A percentile compares a stretch with the other conserved stretches of the same genome.
These are phyloP conservation scores for Temnothorax rugatulus DNA, from an alignment of 2,888 invertebrate species.

Conservation along the genomic window DNA sequence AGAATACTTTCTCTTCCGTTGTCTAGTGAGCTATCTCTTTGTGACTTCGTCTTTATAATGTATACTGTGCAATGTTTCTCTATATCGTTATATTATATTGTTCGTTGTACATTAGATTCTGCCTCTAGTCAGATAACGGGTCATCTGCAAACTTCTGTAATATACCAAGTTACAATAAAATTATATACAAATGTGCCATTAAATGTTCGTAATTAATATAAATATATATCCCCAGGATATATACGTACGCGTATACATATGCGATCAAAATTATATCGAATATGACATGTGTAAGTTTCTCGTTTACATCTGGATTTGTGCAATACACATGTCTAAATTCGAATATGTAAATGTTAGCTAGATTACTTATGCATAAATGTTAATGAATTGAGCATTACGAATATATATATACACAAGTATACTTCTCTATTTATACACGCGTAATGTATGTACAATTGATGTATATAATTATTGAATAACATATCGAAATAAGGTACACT, in stretches of 20 bases:
- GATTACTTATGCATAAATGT: conserved; percentile 31
- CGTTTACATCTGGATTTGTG: conserved; percentile 23
- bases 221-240: conserved; percentile 1
- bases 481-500: conserved; percentile 42
- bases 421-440: conserved; percentile 25
- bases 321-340: conserved; percentile 16
- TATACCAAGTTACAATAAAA: conserved; percentile 38
- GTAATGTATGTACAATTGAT: conserved; percentile 40
- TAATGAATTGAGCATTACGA: conserved; percentile 49
- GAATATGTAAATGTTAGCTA: conserved; percentile 31
- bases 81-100: not conserved
- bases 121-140: not conserved
- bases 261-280: conserved; percentile 17
- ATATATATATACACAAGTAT: not conserved
- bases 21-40: not conserved
- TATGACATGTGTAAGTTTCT: not conserved
- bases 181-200: conserved; percentile 25
- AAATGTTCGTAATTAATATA: conserved; percentile 35
- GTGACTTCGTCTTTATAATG: conserved; percentile 14
- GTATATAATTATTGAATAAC: conserved; percentile 35
- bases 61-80: not conserved
- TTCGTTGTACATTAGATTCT: conserved; percentile 31
- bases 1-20: not conserved
- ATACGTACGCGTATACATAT: conserved; percentile 24
- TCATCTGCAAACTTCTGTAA: conserved; percentile 27